Evolutionary conservation across 2,113 vertebrate species (phyloP).

Genomic region (Castor canadensis): DNA sequence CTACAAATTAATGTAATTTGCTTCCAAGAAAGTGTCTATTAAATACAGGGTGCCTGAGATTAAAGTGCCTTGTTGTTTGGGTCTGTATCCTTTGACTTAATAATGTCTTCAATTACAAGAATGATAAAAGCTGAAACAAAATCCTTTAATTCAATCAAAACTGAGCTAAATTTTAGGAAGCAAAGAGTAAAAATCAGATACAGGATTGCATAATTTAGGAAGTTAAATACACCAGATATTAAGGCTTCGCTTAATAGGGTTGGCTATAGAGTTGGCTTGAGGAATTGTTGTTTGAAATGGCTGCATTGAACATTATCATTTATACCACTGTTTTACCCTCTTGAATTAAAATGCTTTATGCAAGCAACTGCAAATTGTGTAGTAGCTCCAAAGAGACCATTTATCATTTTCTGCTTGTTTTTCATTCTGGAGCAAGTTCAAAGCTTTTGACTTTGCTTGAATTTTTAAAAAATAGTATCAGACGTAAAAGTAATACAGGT

Average conservation of each 20-base stretch:
- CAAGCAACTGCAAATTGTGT: conserved; percentile 74
- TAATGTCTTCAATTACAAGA: conserved; percentile 85
- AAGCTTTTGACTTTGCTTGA: conserved; percentile 78
- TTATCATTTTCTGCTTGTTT: conserved; percentile 80
- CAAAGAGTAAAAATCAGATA: conserved; percentile 80
- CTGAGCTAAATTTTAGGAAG: conserved; percentile 82
- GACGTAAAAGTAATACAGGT: conserved; percentile 83
- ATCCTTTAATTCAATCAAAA: conserved; percentile 86
- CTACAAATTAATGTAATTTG: conserved; percentile 62
- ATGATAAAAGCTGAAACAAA: conserved; percentile 85
- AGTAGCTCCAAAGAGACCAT: conserved; percentile 79
- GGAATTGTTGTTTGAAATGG: conserved; percentile 81
- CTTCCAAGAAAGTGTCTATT: conserved; percentile 79
- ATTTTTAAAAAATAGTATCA: conserved; percentile 49
- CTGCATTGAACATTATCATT: conserved; percentile 77
- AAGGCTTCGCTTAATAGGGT: conserved; percentile 80
- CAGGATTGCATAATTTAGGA: conserved; percentile 78
- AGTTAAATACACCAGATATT: conserved; percentile 81
- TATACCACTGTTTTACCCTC: conserved; percentile 80
- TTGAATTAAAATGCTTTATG: conserved; percentile 78
- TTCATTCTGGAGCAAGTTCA: conserved; percentile 84
- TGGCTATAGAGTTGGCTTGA: conserved; percentile 76
- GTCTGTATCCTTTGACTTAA: conserved; percentile 80
- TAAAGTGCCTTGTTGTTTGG: conserved; percentile 79
- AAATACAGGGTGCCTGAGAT: conserved; percentile 79